These are phyloP conservation scores for Drosophila sordidula DNA, from an alignment of 2,888 invertebrate genomes.

Conservation along the genomic window DNA sequence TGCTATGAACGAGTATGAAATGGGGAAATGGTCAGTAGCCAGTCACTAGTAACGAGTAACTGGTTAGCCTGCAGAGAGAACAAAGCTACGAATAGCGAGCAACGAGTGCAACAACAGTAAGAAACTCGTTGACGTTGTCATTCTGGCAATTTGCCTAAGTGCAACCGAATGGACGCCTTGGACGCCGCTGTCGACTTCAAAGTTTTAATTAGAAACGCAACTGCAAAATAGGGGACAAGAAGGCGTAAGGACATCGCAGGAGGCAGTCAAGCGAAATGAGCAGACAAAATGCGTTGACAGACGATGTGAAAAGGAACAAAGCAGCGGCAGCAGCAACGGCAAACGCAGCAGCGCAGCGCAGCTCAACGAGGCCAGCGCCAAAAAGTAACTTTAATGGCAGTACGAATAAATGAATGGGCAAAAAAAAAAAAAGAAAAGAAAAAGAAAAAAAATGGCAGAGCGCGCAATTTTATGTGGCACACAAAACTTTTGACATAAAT, in stretches of 20 bases:
- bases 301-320: conserved; percentile 58
- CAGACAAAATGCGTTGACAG: conserved; percentile 76
- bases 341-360: conserved; percentile 15
- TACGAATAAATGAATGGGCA: conserved; percentile 50
- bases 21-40: background rate
- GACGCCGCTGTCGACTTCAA: conserved; percentile 49
- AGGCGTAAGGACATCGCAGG: conserved; percentile 14
- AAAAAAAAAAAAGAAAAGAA: conserved; percentile 34
- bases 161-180: conserved; percentile 55
- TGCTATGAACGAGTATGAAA: background rate
- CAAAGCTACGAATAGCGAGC: background rate
- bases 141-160: conserved; percentile 77
- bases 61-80: background rate
- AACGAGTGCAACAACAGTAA: background rate
- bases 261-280: conserved; percentile 75
- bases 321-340: conserved; percentile 21
- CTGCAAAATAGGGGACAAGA: conserved; percentile 53
- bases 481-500: conserved; percentile 79
- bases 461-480: conserved; percentile 57
- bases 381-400: conserved; percentile 64
- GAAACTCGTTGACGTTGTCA: conserved; percentile 26
- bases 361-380: conserved; percentile 52
- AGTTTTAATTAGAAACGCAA: conserved; percentile 79
- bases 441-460: conserved; percentile 37
- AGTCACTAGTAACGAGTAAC: background rate